phyloP scores from a whole-genome alignment of 2,113 vertebrate species.

The Maylandia zebra region DNA sequence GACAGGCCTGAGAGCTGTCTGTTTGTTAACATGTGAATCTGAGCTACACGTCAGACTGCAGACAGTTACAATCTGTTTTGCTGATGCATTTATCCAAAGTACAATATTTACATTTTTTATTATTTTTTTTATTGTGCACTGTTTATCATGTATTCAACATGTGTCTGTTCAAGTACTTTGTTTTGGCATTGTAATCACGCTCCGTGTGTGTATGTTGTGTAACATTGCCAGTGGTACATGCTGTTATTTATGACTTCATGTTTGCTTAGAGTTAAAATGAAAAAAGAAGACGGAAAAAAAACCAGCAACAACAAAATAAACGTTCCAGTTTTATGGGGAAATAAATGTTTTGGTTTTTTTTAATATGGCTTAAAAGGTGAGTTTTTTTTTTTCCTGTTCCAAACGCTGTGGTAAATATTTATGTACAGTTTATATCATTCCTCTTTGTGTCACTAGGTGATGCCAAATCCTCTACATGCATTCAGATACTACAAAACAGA shows the following conservation, averaged over 20 bases:
- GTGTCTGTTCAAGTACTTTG: conserved; percentile 19
- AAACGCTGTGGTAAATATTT: background rate
- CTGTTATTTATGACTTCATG: conserved; percentile 51
- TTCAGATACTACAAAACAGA: background rate
- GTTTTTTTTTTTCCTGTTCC: background rate
- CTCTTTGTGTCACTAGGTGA: conserved; percentile 26
- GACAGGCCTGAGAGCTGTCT: background rate
- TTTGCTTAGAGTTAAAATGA: conserved; percentile 37
- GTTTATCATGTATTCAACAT: conserved; percentile 28
- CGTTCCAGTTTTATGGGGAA: background rate
- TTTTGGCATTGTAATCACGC: conserved; percentile 23
- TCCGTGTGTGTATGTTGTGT: conserved; percentile 33
- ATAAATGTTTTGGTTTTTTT: background rate
- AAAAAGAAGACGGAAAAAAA: background rate
- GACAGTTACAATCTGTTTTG: background rate
- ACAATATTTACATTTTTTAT: conserved; percentile 1
- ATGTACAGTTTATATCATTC: background rate
- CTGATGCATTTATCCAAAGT: conserved; percentile 10
- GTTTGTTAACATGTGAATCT: background rate
- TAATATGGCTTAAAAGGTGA: background rate
- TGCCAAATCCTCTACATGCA: background rate
- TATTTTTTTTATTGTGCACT: background rate
- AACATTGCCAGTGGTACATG: conserved; percentile 46
- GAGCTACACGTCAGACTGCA: background rate
- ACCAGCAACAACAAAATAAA: background rate